Percentiles rank a stretch among this genome's conserved stretches.
These are phyloP conservation scores for Muntiacus reevesi DNA, from an alignment of 2,113 vertebrate genomes.

Conservation along the genomic window DNA sequence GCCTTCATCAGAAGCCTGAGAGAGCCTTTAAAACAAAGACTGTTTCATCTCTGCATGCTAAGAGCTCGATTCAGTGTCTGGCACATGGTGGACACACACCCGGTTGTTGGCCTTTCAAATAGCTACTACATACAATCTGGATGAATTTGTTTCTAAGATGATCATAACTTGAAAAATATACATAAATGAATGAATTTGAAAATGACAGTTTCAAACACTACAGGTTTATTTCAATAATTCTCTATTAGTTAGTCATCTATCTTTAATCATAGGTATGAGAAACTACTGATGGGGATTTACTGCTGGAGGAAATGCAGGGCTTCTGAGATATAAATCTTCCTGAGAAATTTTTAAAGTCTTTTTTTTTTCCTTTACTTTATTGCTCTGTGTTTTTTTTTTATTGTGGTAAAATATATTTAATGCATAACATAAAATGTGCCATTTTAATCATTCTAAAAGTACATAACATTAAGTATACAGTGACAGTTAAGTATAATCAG, in stretches of 20 bases:
- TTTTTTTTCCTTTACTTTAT: neutral
- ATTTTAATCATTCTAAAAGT: neutral
- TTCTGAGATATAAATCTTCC: neutral
- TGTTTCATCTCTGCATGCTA: neutral
- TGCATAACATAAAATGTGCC: neutral
- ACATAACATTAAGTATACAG: neutral
- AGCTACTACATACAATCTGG: neutral
- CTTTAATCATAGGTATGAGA: neutral
- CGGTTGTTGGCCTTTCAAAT: neutral
- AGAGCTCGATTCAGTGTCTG: neutral
- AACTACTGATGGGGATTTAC: too few species aligned
- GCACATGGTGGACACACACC: rapidly evolving
- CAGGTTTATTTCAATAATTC: neutral
- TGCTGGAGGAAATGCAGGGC: neutral
- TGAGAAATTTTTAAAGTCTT: neutral
- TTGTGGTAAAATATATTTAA: neutral
- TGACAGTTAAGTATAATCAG: neutral
- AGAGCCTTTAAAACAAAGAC: neutral
- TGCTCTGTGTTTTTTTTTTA: neutral
- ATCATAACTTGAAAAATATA: neutral
- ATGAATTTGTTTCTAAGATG: neutral
- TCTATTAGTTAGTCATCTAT: neutral
- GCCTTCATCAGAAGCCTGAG: neutral
- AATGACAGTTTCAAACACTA: neutral
- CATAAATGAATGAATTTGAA: neutral